Base-by-base conservation (phyloP, 2,113 vertebrate genomes). In the Zonotrichia leucophrys region DNA sequence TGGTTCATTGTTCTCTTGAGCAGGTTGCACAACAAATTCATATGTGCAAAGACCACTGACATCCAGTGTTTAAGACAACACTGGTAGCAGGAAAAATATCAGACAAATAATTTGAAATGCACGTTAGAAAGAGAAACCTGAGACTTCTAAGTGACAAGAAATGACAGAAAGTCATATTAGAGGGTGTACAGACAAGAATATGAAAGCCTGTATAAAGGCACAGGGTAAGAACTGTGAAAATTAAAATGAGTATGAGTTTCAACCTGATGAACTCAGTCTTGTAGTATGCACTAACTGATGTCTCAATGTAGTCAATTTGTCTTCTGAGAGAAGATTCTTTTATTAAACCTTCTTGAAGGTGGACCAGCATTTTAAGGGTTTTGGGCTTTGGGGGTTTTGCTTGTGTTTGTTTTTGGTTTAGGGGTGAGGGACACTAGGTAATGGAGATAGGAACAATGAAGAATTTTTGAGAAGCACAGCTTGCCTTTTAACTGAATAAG, bases 321-420 rank as follows among this genome's bases (percentile, higher is more conserved):
- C 53, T 86, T 90, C 55, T 68, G 39, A 67, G 23, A 62, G 37
- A 73, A 81, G 17, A 53, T 59, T 55, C 21, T 84, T 62, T 21
- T 37, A 18, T 82, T 85, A 85, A 89, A 59, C 16, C 10, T 67
- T 89, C 52, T 50, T 41, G 62, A 55, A 56, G 70, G 11, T 81
- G 63, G 35, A 80, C 58, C 73, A 69, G 17, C 31, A 70, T 74
- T 89, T 88, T 70, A 22, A 67, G 19, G 5, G 5, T 31, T 70
- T 25, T 6, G 9, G 8, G 1, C 6, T 44, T 30, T 5, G 5
- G 17, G 25, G 14, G 6, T 1, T 31, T 81, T 15, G 1, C 2
- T 50, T 27, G 30, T 42, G 19, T 47, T 42, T 63, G 5, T 14
- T 72, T 42, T 37, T 59, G 9, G 16, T 33, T 83, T 92, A 33